Evolutionary conservation across 92 coral and sea anemone genomes (phyloP), one percentile per base, ranked within the genome.

Genomic region (Epizoanthus ramosus): DNA sequence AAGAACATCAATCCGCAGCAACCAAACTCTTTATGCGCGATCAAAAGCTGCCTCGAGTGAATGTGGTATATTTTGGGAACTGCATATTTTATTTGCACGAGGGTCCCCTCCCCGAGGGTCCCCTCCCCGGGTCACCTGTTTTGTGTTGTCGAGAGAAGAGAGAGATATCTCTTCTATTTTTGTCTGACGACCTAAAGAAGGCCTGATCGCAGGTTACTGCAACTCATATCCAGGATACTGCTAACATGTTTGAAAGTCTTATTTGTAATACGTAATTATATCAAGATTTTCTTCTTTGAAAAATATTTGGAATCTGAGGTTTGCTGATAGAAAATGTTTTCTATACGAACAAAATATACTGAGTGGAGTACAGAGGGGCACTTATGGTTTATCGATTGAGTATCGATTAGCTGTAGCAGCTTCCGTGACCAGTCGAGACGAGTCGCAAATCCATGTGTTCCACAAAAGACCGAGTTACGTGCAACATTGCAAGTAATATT

Each of bases 101-200:
- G 66, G 80, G 35, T 14, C 52, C 80, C 80, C 75, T n/a, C 33
- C 15, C 47, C 43, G 39, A 74, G 37, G n/a, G n/a, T n/a, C n/a
- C n/a, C n/a, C n/a, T n/a, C n/a, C n/a, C n/a, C n/a, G 57, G 54
- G 9, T 25, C 1, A 31, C 10, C 47, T 7, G 70, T 21, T 25
- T 7, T 37, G 43, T 37, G 43, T 5, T 0, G 13, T 33, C 39
- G 43, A 18, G 6, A 24, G n/a, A n/a, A n/a, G n/a, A n/a, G n/a
- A n/a, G n/a, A n/a, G n/a, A n/a, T n/a, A n/a, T n/a, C n/a, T n/a
- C n/a, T n/a, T n/a, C n/a, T n/a, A n/a, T n/a, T n/a, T n/a, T n/a
- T n/a, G n/a, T n/a, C n/a, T n/a, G n/a, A n/a, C n/a, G n/a, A n/a
- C n/a, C n/a, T n/a, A n/a, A n/a, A n/a, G n/a, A n/a, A n/a, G n/a